phyloP scores from a whole-genome alignment of 2,888 invertebrate species.

The Portevinia maculata region DNA sequence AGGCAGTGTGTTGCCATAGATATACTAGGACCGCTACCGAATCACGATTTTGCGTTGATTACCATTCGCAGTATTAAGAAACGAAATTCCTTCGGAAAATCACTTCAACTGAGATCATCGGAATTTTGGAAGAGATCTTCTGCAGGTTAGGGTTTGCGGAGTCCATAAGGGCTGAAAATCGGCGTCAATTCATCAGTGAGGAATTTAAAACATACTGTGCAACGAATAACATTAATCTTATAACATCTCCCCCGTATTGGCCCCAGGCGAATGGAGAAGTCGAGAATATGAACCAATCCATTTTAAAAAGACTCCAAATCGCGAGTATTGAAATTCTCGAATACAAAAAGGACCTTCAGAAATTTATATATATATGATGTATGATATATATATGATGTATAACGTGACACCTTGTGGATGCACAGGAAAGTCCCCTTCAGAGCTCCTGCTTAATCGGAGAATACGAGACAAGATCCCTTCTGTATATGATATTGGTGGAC shows the following conservation, averaged over 20 bases:
- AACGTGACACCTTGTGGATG: conserved; percentile 58
- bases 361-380: too few species aligned
- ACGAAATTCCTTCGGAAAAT: conserved; percentile 1
- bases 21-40: conserved; percentile 33
- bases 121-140: conserved; percentile 27
- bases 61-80: conserved; percentile 17
- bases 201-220: neutral
- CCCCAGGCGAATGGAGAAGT: conserved; percentile 26
- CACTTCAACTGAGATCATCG: neutral
- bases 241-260: conserved; percentile 29
- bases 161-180: conserved; percentile 10
- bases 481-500: conserved; percentile 41
- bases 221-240: conserved; percentile 24
- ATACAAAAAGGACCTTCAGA: too few species aligned
- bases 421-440: conserved; percentile 63
- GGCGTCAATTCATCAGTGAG: neutral
- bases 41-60: conserved; percentile 44
- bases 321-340: too few species aligned
- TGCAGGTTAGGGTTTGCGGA: conserved; percentile 18
- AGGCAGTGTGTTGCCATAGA: conserved; percentile 36
- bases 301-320: neutral
- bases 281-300: conserved; percentile 33
- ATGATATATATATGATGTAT: too few species aligned
- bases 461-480: conserved; percentile 66
- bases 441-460: conserved; percentile 54